Evolutionary conservation across 2,113 vertebrate genomes (phyloP).

Genomic region (Zosterops japonicus): DNA sequence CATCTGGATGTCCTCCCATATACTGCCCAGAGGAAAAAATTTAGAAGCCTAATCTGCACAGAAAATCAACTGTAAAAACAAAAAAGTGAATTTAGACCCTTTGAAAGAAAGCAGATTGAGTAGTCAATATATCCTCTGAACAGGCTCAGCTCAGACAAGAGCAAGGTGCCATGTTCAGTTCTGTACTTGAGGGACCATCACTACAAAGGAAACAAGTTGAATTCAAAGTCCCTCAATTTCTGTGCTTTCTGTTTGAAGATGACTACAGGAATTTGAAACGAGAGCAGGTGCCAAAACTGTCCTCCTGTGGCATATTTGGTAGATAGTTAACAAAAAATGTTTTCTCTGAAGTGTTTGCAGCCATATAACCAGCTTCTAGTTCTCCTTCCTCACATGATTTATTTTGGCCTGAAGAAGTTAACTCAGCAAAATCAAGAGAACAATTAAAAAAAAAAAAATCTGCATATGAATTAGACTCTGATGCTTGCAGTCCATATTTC

Average conservation of each 20-base stretch:
- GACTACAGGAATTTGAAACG: neutral
- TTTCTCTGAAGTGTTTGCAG: neutral
- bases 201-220: neutral
- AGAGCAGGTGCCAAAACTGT: neutral
- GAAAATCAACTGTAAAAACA: neutral
- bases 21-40: slow-evolving; percentile 5
- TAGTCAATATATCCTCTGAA: neutral
- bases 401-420: neutral
- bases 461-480: neutral
- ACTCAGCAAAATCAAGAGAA: neutral
- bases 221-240: neutral
- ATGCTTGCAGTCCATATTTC: neutral
- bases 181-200: neutral
- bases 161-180: neutral
- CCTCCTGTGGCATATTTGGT: neutral
- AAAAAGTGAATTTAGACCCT: neutral
- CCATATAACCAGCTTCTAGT: neutral
- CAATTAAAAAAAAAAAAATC: neutral
- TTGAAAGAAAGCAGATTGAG: slow-evolving; percentile 9
- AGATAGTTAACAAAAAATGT: neutral
- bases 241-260: neutral
- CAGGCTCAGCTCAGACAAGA: neutral
- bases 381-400: neutral
- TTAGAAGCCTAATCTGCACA: slow-evolving; percentile 37
- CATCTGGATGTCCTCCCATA: neutral